Base-by-base conservation (phyloP, 2,797 vertebrate species). In the Clarias fuscus region DNA sequence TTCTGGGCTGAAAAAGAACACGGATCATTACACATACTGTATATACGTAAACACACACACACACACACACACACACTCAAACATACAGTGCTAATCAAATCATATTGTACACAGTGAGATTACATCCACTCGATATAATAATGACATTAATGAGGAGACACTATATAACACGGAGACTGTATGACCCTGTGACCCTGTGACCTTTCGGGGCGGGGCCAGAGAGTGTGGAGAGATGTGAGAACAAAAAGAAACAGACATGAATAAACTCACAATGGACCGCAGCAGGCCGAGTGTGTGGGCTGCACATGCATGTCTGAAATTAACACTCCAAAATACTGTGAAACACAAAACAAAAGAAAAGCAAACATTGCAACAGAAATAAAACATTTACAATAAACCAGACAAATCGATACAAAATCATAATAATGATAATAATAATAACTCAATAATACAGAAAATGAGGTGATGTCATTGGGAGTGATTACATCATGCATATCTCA, bases 301-400 rank as follows among this genome's bases (percentile, higher is more conserved):
- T 81, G 88, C 68, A 91, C 95, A 96, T 96, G 94, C 94, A 94
- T 91, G 85, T 93, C 94, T 94, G 77, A 95, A 96, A 95, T 95
- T 94, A 95, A 94, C 94, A 95, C 89, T 94, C 93, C 94, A 94
- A 94, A 88, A 95, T 94, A 95, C 93, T 94, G 94, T 89, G 93
- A 89, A 89, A 89, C 89, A 89, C 68, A 89, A 90, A 84, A 88
- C 83, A 87, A 94, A 90, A 84, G 56, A 18, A 78, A 78, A 7
- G 56, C 27, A 58, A 33, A 78, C 3, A 59, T 5, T 59, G 53
- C 14, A 53, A 75, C 24, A 11, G 8, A 37, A 59, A 78, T 13
- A 20, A 77, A 20, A 76, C 37, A 70, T 14, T 7, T 11, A 48
- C 14, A 75, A 18, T 30, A 70, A 40, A 70, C 33, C 48, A 78